A percentile compares a stretch with the other conserved stretches of the same genome.
phyloP scores from a whole-genome alignment of 2,888 invertebrate species.

The Synergus itoensis region DNA sequence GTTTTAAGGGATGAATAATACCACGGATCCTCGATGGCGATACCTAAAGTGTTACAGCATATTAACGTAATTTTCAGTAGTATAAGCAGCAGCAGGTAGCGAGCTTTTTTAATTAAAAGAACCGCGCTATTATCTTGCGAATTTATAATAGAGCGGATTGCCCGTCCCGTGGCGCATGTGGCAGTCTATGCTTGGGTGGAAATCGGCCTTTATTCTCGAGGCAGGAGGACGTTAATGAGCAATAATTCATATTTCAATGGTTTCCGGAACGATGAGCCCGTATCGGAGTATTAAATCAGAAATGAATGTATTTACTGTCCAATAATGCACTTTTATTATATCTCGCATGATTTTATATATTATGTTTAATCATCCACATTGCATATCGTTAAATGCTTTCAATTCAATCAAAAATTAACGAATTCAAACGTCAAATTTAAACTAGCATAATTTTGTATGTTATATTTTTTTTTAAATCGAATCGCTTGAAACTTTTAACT shows the following conservation, averaged over 20 bases:
- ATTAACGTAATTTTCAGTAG: conserved; percentile 67
- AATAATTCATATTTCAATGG: conserved; percentile 43
- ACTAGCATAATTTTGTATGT: too few species aligned
- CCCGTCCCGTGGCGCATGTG: conserved; percentile 49
- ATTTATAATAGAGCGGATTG: conserved; percentile 68
- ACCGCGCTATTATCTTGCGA: conserved; percentile 69
- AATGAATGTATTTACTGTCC: background rate
- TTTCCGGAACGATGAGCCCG: background rate
- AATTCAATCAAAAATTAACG: too few species aligned
- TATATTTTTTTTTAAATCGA: too few species aligned
- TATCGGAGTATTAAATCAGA: background rate
- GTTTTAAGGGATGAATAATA: conserved; percentile 21
- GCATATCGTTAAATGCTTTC: background rate
- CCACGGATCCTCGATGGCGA: conserved; percentile 2
- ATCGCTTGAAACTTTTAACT: background rate
- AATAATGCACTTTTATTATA: background rate
- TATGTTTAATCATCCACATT: background rate
- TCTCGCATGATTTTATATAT: too few species aligned
- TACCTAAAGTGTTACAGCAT: conserved; percentile 45
- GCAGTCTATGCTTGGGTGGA: conserved; percentile 45
- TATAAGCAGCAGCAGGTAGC: conserved; percentile 52
- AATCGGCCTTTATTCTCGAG: conserved; percentile 46
- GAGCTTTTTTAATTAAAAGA: conserved; percentile 73
- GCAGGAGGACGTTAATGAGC: conserved; percentile 44
- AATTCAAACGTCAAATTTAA: too few species aligned